phyloP scores from a whole-genome alignment of 2,797 vertebrate genomes.

The Babyrousa celebensis region DNA sequence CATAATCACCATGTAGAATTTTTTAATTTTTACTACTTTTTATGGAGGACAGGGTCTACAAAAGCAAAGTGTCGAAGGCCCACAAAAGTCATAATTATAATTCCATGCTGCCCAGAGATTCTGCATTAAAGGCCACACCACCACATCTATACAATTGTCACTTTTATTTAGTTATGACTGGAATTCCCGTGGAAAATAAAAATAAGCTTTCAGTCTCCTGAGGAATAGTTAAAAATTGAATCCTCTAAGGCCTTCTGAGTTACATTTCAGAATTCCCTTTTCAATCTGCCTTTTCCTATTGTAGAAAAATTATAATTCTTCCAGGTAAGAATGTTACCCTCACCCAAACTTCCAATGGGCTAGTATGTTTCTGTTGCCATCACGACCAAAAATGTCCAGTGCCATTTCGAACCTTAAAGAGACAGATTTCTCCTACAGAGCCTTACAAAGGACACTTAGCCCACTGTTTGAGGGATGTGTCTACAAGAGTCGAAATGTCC shows the following conservation, averaged over 20 bases:
- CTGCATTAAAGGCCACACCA: neutral
- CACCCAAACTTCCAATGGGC: neutral
- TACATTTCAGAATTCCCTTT: constrained; percentile 42
- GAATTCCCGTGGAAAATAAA: constrained; percentile 19
- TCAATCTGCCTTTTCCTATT: constrained; percentile 26
- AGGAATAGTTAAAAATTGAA: constrained; percentile 30
- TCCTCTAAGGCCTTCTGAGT: neutral
- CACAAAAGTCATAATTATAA: neutral
- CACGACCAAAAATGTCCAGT: neutral
- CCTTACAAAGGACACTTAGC: neutral
- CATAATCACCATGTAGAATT: neutral
- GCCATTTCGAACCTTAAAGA: constrained; percentile 31
- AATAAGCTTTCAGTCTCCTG: neutral
- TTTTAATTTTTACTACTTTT: constrained; percentile 1
- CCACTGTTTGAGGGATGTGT: neutral
- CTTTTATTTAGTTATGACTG: constrained; percentile 9
- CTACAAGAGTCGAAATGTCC: neutral
- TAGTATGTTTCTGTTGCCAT: neutral
- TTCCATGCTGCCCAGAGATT: neutral
- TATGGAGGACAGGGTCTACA: neutral
- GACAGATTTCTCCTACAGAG: neutral
- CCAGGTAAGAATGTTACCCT: neutral
- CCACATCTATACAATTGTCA: neutral
- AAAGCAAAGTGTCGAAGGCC: neutral
- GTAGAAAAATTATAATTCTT: constrained; percentile 46